These are phyloP conservation scores for Ambastaia sidthimunki DNA, from an alignment of 2,797 vertebrate species.

Conservation along the genomic window DNA sequence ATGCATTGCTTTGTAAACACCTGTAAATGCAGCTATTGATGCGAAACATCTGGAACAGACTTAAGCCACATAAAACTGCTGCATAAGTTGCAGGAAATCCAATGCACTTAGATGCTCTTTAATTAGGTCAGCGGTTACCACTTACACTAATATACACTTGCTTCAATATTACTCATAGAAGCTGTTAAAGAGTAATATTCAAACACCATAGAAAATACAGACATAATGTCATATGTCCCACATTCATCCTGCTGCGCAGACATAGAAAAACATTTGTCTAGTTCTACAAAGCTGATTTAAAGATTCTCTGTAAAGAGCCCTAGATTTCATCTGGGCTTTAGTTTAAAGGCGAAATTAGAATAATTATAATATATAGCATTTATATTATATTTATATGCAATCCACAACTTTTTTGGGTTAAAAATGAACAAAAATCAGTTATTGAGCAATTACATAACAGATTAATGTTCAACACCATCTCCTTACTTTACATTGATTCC, in stretches of 20 bases:
- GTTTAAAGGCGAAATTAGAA: background rate
- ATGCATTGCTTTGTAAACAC: background rate
- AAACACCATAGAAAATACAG: too few species aligned
- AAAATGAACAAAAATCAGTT: too few species aligned
- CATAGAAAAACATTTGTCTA: background rate
- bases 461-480: too few species aligned
- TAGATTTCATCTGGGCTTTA: background rate
- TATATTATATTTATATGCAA: too few species aligned
- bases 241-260: background rate
- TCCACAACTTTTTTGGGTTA: too few species aligned
- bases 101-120: background rate
- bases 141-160: background rate
- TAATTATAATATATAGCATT: too few species aligned
- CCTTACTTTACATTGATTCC: too few species aligned
- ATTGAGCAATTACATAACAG: too few species aligned
- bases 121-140: background rate
- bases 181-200: background rate
- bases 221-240: slow-evolving; percentile 14
- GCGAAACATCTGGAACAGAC: background rate
- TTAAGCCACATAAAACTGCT: too few species aligned
- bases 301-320: background rate
- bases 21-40: background rate
- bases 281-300: background rate
- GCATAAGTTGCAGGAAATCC: background rate
- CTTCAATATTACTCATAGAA: too few species aligned